A percentile compares a stretch with the other conserved stretches of the same genome.
Evolutionary conservation across 2,888 invertebrate genomes (phyloP).

Genomic region (Ectropis crepuscularia): DNA sequence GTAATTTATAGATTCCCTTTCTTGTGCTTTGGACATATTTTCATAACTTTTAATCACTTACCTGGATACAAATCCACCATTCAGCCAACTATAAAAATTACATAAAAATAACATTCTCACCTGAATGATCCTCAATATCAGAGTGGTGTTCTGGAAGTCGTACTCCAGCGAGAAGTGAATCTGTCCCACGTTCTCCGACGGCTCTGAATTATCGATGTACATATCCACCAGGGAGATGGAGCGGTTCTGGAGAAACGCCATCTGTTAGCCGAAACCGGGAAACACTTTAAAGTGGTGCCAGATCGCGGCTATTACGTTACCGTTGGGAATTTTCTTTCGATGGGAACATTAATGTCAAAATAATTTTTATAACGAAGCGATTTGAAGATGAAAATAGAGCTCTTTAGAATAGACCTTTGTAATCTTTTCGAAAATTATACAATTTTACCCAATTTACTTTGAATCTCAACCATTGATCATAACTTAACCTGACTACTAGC

Average conservation of each 20-base stretch:
- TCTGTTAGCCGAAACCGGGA: constrained; percentile 77
- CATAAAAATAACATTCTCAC: constrained; percentile 71
- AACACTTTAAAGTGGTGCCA: constrained; percentile 45
- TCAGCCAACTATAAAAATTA: neutral
- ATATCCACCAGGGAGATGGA: constrained; percentile 96
- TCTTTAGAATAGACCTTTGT: too few species aligned
- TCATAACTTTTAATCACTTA: neutral
- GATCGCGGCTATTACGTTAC: constrained; percentile 24
- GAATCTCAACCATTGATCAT: too few species aligned
- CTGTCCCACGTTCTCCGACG: constrained; percentile 96
- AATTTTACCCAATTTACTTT: too few species aligned
- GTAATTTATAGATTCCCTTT: too few species aligned
- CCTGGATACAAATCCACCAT: neutral
- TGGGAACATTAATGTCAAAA: neutral
- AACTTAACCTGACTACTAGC: too few species aligned
- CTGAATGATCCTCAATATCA: constrained; percentile 95
- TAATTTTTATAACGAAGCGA: too few species aligned
- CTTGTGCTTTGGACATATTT: too few species aligned
- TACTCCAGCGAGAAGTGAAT: constrained; percentile 97
- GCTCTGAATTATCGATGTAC: constrained; percentile 97
- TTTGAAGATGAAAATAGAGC: too few species aligned
- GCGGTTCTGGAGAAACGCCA: constrained; percentile 92
- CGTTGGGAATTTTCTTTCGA: constrained; percentile 20
- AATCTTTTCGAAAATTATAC: too few species aligned
- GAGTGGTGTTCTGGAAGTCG: constrained; percentile 96